Evolutionary conservation across 1,140 invertebrate species (phyloP).

Genomic region (Oryzaephilus surinamensis): DNA sequence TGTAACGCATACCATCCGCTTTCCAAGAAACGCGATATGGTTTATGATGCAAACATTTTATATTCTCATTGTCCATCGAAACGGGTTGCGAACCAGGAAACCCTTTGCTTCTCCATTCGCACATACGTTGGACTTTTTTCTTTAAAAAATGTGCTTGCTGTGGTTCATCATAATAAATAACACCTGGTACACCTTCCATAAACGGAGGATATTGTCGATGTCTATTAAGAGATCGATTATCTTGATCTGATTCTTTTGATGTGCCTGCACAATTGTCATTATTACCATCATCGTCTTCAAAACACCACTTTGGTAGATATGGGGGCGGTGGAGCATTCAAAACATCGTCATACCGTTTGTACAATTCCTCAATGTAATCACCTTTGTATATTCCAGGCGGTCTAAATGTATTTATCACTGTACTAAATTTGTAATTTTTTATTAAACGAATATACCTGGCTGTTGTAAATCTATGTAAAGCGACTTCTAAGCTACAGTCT

Average conservation of each 20-base stretch:
- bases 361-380: conserved; percentile 65
- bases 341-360: conserved; percentile 64
- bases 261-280: conserved; percentile 4
- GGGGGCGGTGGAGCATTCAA: conserved; percentile 64
- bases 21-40: conserved; percentile 98
- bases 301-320: conserved; percentile 72
- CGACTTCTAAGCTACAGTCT: conserved; percentile 21
- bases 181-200: conserved; percentile 71
- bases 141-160: conserved; percentile 60
- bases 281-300: conserved; percentile 33
- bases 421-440: neutral
- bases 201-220: conserved; percentile 50
- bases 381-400: conserved; percentile 70
- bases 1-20: conserved; percentile 95
- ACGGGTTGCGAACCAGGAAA: conserved; percentile 97
- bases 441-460: conserved; percentile 15
- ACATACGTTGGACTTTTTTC: conserved; percentile 67
- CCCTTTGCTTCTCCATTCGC: conserved; percentile 64
- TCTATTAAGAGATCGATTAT: neutral
- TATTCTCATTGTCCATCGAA: conserved; percentile 84
- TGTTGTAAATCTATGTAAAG: conserved; percentile 22
- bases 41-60: conserved; percentile 63
- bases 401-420: conserved; percentile 31
- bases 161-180: conserved; percentile 50
- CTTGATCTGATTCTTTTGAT: neutral